Conservation (phyloP, 53 echinoderm and acorn worm species). For the Stichopus horrens region DNA sequence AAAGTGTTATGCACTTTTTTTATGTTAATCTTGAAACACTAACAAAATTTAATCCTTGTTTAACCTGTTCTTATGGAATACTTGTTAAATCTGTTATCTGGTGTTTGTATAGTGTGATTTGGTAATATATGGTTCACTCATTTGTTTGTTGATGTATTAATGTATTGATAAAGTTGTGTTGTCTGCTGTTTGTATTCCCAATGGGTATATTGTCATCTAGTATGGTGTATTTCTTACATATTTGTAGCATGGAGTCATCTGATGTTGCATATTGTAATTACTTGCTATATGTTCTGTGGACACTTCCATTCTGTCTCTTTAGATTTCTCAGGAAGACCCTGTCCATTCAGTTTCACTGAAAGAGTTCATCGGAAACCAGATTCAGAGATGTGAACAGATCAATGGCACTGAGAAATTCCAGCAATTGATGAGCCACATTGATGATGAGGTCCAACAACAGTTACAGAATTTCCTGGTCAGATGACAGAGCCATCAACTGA, state of each 20-base stretch:
- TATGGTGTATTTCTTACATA: neutral
- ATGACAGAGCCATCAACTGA: neutral
- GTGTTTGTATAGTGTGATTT: no score
- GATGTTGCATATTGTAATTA: neutral
- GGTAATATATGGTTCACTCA: no score
- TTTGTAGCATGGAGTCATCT: neutral
- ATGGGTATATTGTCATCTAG: no score
- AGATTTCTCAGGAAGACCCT: conserved; percentile 92
- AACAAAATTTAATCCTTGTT: no score
- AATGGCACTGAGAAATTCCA: conserved; percentile 78
- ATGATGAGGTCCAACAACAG: conserved; percentile 80
- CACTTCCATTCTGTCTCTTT: neutral
- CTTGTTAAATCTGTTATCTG: no score
- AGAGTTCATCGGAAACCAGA: conserved; percentile 64
- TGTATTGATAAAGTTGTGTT: no score
- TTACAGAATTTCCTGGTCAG: conserved; percentile 66
- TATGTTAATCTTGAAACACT: no score
- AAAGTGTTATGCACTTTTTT: no score
- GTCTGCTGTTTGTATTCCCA: neutral
- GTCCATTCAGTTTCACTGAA: conserved; percentile 78
- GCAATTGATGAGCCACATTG: conserved; percentile 70
- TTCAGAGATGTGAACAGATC: conserved; percentile 73
- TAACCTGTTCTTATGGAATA: no score
- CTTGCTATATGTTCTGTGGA: neutral
- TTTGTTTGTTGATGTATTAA: no score